Evolutionary conservation across 2,888 invertebrate species (phyloP).

Genomic region (Erebia epiphron): DNA sequence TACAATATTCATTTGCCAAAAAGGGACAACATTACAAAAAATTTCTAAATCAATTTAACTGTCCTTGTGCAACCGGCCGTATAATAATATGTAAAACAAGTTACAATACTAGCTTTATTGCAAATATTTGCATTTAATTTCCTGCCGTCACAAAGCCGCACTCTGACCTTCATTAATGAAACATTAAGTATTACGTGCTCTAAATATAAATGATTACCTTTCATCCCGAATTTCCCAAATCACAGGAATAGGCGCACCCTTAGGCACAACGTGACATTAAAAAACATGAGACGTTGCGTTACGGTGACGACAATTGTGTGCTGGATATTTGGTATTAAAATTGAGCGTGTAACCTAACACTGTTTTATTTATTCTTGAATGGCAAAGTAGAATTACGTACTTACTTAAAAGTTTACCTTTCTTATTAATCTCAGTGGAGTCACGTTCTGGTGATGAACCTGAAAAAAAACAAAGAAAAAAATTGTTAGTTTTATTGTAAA

Average conservation of each 20-base stretch:
- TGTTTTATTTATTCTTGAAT: slow-evolving; percentile 45
- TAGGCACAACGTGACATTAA: slow-evolving; percentile 46
- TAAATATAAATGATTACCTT: not conserved
- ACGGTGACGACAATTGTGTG: slow-evolving; percentile 51
- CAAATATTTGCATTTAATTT: slow-evolving; percentile 16
- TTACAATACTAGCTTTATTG: slow-evolving; percentile 4
- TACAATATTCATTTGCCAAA: too few species aligned
- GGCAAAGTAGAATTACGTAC: slow-evolving; percentile 37
- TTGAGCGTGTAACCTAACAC: slow-evolving; percentile 45
- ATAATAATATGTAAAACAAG: not conserved
- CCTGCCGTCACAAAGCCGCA: slow-evolving; percentile 11
- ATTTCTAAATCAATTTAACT: too few species aligned
- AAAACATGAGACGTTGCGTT: slow-evolving; percentile 55
- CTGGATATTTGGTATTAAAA: slow-evolving; percentile 64
- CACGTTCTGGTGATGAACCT: slow-evolving; percentile 72
- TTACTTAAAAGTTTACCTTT: slow-evolving; percentile 62
- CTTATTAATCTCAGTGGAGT: slow-evolving; percentile 68
- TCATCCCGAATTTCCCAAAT: slow-evolving; percentile 22
- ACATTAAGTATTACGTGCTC: slow-evolving; percentile 15
- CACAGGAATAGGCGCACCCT: slow-evolving; percentile 40
- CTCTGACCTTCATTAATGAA: slow-evolving; percentile 19
- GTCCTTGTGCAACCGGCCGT: too few species aligned
- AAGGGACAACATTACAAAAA: too few species aligned
- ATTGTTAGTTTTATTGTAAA: slow-evolving; percentile 8
- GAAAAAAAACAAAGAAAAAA: slow-evolving; percentile 53